These are phyloP conservation scores for Drosophila flavopinicola DNA, from an alignment of 2,888 invertebrate genomes.

Conservation along the genomic window DNA sequence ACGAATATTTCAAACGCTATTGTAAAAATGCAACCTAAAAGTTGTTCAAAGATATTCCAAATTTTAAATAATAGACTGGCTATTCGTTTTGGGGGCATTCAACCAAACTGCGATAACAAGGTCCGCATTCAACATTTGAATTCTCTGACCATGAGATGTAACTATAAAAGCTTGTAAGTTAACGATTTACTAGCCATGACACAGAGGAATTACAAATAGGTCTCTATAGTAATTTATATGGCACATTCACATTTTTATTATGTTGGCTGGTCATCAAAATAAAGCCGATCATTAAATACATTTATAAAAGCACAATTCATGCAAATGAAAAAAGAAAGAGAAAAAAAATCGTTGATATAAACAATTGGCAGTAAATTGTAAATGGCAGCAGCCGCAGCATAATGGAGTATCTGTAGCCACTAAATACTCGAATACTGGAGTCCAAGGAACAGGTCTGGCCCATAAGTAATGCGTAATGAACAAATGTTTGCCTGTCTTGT, in stretches of 20 bases:
- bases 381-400: conserved; percentile 32
- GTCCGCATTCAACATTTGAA: conserved; percentile 42
- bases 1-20: too few species aligned
- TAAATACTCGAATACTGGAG: conserved; percentile 39
- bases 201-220: conserved; percentile 36
- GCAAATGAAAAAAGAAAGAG: conserved; percentile 34
- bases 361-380: conserved; percentile 22
- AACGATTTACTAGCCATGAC: conserved; percentile 37
- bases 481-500: conserved; percentile 37
- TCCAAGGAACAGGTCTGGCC: conserved; percentile 34
- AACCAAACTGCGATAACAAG: conserved; percentile 1
- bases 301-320: conserved; percentile 31
- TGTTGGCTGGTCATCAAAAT: conserved; percentile 15
- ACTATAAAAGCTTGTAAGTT: conserved; percentile 36
- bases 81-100: neutral
- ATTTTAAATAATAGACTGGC: conserved; percentile 4
- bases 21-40: too few species aligned
- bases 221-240: conserved; percentile 34
- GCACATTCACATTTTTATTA: conserved; percentile 36
- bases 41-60: neutral
- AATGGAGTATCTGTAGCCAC: conserved; percentile 49
- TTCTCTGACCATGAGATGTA: conserved; percentile 39
- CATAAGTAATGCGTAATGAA: conserved; percentile 52
- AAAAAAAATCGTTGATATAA: conserved; percentile 5
- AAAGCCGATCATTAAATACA: conserved; percentile 44